These are phyloP conservation scores for Prochilodus magdalenae DNA, from an alignment of 2,113 vertebrate genomes.

Conservation along the genomic window DNA sequence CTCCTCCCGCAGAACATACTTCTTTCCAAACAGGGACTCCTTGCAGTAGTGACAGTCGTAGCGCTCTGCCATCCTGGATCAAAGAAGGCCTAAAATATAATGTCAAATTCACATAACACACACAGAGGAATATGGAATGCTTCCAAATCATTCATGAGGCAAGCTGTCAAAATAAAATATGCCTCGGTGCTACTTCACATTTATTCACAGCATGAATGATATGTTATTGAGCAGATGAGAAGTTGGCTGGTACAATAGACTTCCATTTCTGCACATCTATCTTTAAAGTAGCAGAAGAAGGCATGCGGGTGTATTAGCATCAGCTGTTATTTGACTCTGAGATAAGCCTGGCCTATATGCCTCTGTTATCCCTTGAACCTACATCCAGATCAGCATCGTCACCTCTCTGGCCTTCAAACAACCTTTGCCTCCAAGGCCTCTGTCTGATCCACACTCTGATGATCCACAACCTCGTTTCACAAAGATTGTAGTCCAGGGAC, in stretches of 20 bases:
- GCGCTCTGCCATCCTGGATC: slow-evolving; percentile 79
- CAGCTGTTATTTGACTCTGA: slow-evolving; percentile 39
- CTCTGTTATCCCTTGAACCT: slow-evolving; percentile 12
- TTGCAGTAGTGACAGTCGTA: slow-evolving; percentile 85
- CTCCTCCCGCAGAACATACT: slow-evolving; percentile 85
- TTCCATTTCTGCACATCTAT: slow-evolving; percentile 8
- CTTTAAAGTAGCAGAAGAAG: slow-evolving; percentile 23
- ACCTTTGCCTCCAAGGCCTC: neutral
- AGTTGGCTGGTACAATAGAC: neutral
- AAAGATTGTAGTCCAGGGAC: too few species aligned
- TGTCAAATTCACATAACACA: neutral
- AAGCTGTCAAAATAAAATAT: neutral
- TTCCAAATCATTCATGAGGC: too few species aligned
- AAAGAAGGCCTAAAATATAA: slow-evolving; percentile 50
- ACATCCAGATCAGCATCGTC: slow-evolving; percentile 21
- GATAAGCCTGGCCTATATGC: slow-evolving; percentile 32
- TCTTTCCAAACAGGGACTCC: slow-evolving; percentile 84
- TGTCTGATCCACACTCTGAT: neutral
- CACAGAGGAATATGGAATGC: neutral
- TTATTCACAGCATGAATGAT: neutral
- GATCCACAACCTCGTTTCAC: too few species aligned
- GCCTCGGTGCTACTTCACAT: neutral
- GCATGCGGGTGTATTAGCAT: slow-evolving; percentile 10
- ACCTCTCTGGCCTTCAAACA: neutral
- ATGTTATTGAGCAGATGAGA: neutral